Evolutionary conservation across 2,113 vertebrate genomes (phyloP), one percentile per base, ranked within the genome.

Genomic region (Corydoras maculifer): DNA sequence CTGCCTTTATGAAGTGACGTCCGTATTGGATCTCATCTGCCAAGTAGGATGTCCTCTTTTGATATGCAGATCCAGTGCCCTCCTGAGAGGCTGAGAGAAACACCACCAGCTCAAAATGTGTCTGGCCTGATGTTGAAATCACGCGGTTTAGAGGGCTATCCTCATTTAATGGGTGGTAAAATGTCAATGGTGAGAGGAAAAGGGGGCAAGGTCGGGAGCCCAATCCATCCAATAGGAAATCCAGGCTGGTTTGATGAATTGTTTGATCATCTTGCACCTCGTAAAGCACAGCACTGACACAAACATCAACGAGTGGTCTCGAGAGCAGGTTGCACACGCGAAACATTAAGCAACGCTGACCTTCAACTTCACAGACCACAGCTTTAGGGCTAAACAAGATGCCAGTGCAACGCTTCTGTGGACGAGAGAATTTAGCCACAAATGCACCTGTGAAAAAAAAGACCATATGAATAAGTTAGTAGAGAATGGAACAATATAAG

Each of bases 401-500:
- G 74, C 91, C 94, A 69, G 91, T 92, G 0, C 93, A 93, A 62
- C 94, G 88, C 74, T 97, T 97, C 86, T 98, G 94, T 11, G 97
- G 94, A n/a, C 94, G 90, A 0, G 95, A 93, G 0, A 98, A 97
- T 90, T 98, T 99, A 64, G 96, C 97, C 85, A 99, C 95, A 0
- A 99, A 98, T 65, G 95, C 97, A 90, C 96, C 97, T 99, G 86
- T 54, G 7, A 76, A 57, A 67, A n/a, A 70, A 18, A 62, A 29
- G 4, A 31, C 15, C 67, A 7, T 0, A 43, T 4, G 35, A 43
- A 43, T 43, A 43, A 8, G 35, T 35, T 35, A 35, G 32, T 43
- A 43, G 35, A 43, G 4, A 43, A 4, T 5, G 7, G 35, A 25
- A 25, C 18, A 25, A 43, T 43, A 43, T 43, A 43, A 43, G 35